Base-by-base conservation (phyloP, 2,113 vertebrate genomes). In the Ranitomeya variabilis region DNA sequence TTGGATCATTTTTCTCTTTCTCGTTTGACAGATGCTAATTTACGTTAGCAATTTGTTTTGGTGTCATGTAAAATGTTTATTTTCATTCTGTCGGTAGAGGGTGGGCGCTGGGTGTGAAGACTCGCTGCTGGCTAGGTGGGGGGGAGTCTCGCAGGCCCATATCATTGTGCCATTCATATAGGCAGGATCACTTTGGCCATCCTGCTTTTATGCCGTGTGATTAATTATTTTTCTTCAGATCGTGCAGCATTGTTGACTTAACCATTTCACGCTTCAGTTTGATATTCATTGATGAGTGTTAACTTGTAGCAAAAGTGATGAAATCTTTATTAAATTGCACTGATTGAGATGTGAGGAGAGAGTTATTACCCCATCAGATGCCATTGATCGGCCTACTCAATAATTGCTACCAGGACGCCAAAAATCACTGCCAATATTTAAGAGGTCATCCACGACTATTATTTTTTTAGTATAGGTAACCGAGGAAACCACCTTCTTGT, bases 81-180 rank as follows among this genome's bases (percentile, higher is more conserved):
- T 85, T 89, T 67, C 37, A 85, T 89, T 85, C 57, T 11, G 6
- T 57, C 26, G 4, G 12, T 54, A 69, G 60, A 60, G 60, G 64
- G 87, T 71, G 79, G 87, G 57, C 7, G 62, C 51, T 14, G 67
- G 59, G 87, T 84, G 87, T 78, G 60, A 77, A 77, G 59, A 77
- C 45, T 80, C 37, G 18, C 73, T 69, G 67, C 71, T 84, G 71
- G 51, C 1, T 7, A 10, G 74, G 52, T 16, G 4, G 6, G 13
- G 1, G 73, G 51, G 21, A 83, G n/a, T 76, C 73, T 89, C 73
- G 85, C 87, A 89, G 74, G n/a, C 87, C 51, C 54, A 55, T 85
- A 69, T 67, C 74, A 84, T 84, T 62, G 51, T 89, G 87, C 85
- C 87, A 89, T 62, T 84, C 81, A 84, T 37, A 77, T 10, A 67